Percentiles rank a stretch among this genome's conserved stretches.
Evolutionary conservation across 2,113 vertebrate genomes (phyloP).

Genomic region (Tetraodon nigroviridis): DNA sequence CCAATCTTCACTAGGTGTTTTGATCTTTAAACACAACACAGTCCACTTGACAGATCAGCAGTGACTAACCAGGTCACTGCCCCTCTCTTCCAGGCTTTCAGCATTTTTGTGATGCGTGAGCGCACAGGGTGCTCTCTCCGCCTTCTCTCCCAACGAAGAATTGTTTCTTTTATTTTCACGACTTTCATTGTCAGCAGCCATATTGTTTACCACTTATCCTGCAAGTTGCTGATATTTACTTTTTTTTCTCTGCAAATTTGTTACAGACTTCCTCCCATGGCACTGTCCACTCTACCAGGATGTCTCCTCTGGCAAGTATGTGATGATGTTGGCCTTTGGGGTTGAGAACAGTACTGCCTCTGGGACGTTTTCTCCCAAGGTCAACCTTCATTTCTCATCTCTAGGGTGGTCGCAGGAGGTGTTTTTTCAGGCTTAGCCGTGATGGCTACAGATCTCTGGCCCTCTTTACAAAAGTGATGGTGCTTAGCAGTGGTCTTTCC

Average conservation of each 20-base stretch:
- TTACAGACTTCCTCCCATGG: not conserved
- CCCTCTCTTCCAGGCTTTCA: too few relatives aligned
- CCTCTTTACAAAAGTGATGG: not conserved
- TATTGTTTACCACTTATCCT: not conserved
- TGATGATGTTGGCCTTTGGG: not conserved
- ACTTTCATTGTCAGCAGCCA: not conserved
- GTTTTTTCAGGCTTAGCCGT: not conserved
- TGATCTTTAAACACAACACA: too few relatives aligned
- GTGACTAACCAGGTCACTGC: too few relatives aligned
- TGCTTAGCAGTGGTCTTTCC: not conserved
- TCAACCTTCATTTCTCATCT: not conserved
- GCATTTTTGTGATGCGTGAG: too few relatives aligned
- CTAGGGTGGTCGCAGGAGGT: not conserved
- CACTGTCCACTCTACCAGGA: not conserved
- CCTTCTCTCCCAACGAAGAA: too few relatives aligned
- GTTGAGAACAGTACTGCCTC: not conserved
- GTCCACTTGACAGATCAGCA: too few relatives aligned
- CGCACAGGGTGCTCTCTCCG: too few relatives aligned
- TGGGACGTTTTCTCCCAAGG: constrained; percentile 2
- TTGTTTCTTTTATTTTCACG: too few relatives aligned
- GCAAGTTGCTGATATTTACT: not conserved
- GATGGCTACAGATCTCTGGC: not conserved
- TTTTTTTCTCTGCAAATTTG: not conserved
- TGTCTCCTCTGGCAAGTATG: not conserved
- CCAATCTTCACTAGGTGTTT: too few relatives aligned